Evolutionary conservation across 2,113 vertebrate species (phyloP), one percentile per base, ranked within the genome.

Genomic region (Rattus norvegicus): DNA sequence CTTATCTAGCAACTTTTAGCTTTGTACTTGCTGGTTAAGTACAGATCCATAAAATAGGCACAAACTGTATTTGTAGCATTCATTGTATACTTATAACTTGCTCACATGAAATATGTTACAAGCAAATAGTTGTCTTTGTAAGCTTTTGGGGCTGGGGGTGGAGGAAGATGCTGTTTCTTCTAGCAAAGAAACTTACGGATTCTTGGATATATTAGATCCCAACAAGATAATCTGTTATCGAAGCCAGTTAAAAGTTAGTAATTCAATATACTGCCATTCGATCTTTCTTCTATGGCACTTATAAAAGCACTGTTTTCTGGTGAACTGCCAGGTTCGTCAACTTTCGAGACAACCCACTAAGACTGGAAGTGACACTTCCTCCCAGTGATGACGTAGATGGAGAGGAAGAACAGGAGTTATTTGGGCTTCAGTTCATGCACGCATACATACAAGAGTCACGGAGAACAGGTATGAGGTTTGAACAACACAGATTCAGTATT

Each of bases 281-380:
- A 75, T 59, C 13, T 94, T 95, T 93, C 24, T 73, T 93, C 73
- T 43, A 85, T 61, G 52, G 65, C 52, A 90, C 7, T 87, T 77
- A 63, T 95, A 95, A 97, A 73, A 92, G 17, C 95, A 95, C 93
- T 88, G 1, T 97, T 94, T 97, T 97, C 59, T 97, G 93, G 72
- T 97, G 39, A 96, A 97, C 92, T 96, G 30, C 70, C 97, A 99
- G 99, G 98, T 99, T 99, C 98, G 99, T 99, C 95, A 99, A 99
- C 98, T 99, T 99, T 97, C 98, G 99, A 98, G 99, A 99, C 98
- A 99, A 99, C 70, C 99, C 99, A 12, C 91, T 99, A 97, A 98
- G 98, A 85, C 88, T 99, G 80, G 98, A 99, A 0, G 97, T 99
- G 94, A 98, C 96, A 0, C 98, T 99, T 76, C 98, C 99, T 5